Percentiles rank a stretch among this genome's conserved stretches.
These are phyloP conservation scores for Xiphophorus birchmanni DNA, from an alignment of 2,797 vertebrate genomes.

Conservation along the genomic window DNA sequence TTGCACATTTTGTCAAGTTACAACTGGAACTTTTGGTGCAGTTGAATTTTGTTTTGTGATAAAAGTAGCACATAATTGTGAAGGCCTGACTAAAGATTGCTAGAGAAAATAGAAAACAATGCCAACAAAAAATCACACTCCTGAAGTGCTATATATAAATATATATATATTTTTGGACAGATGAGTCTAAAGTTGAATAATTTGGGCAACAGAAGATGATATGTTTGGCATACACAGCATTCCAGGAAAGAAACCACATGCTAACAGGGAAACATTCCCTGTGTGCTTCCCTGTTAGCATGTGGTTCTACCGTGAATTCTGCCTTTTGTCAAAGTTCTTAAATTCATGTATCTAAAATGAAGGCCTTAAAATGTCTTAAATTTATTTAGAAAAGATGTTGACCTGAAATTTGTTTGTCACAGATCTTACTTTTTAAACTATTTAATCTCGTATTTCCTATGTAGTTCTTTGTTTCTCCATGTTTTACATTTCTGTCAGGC, in stretches of 20 bases:
- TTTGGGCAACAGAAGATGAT: not conserved
- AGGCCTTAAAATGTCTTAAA: no score
- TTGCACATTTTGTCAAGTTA: not conserved
- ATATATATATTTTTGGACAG: not conserved
- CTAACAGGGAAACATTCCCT: no score
- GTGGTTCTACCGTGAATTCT: not conserved
- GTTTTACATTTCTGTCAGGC: no score
- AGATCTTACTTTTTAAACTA: no score
- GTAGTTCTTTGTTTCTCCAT: no score
- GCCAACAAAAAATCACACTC: not conserved
- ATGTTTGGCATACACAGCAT: not conserved
- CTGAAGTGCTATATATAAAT: not conserved
- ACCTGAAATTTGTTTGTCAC: no score
- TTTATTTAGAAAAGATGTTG: no score
- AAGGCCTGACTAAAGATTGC: not conserved
- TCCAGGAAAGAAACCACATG: not conserved
- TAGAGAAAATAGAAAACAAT: not conserved
- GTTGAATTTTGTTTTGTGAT: not conserved
- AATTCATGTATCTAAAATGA: no score
- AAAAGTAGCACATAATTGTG: not conserved
- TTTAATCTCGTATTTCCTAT: no score
- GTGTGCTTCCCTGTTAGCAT: no score
- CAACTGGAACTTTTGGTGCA: not conserved
- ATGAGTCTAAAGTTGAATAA: not conserved
- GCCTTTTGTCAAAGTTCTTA: no score